Base-by-base conservation (phyloP, 2,888 invertebrate genomes). In the Anthrax anthrax region DNA sequence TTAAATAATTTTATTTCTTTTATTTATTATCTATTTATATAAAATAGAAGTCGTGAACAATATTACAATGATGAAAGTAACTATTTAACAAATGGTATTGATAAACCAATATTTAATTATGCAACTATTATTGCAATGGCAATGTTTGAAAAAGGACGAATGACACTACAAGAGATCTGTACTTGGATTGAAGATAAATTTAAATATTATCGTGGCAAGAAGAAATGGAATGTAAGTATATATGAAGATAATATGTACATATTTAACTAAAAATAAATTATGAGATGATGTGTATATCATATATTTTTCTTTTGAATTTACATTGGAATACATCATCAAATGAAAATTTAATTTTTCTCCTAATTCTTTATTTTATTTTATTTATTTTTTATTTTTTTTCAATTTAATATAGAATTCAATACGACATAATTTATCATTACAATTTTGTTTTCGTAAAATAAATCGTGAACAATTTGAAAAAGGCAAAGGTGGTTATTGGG, bases 61-160 rank as follows among this genome's bases (percentile, higher is more conserved):
- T 68, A 68, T 45, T 56, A 64, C 40, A 55, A 60, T 37, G 56
- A 58, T 0, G 59, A 61, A 1, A 50, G 49, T 3, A 55, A 58
- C 27, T 68, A 62, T 49, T 60, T 59, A 52, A 60, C 56, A 1
- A 58, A 65, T 48, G 51, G 60, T 3, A 53, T 54, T 2, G 61
- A 62, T n/a, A 68, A 68, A 41, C 68, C 68, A 1, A 66, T 67
- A 1, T 68, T 67, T 44, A 68, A 68, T 47, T 68, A 68, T 48
- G 66, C 68, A 0, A 64, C 67, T 51, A 67, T 68, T 4, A 68
- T 68, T 39, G 68, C 64, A 2, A 68, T 68, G 68, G 67, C 66
- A 10, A 65, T 68, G 63, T 48, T 68, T 10, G 64, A 67, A 43
- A 62, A 62, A 43, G 67, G 67, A 3, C 53, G 62, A 4, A 61